Percentiles rank a stretch among this genome's conserved stretches.
Evolutionary conservation across 2,797 vertebrate species (phyloP).

Genomic region (Gila robusta): DNA sequence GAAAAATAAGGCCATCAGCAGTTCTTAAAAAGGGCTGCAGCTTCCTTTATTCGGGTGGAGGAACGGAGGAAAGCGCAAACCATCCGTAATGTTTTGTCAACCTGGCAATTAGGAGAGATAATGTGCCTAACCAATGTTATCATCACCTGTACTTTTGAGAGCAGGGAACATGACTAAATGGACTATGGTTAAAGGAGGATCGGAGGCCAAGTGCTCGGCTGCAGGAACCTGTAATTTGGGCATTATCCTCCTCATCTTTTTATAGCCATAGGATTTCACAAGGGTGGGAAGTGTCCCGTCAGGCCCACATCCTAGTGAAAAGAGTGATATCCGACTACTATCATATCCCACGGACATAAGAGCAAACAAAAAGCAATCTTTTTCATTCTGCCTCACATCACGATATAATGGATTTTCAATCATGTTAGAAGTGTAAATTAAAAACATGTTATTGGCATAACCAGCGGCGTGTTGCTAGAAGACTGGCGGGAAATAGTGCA

Average conservation of each 20-base stretch:
- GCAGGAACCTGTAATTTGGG: constrained; percentile 62
- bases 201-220: constrained; percentile 32
- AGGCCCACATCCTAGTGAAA: constrained; percentile 9
- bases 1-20: constrained; percentile 72
- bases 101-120: constrained; percentile 54
- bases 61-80: constrained; percentile 56
- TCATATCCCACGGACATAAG: neutral
- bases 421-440: neutral
- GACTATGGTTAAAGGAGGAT: neutral
- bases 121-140: constrained; percentile 49
- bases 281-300: constrained; percentile 62
- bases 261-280: constrained; percentile 37
- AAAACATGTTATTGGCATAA: constrained; percentile 35
- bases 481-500: constrained; percentile 69
- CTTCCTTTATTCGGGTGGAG: constrained; percentile 70
- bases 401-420: constrained; percentile 72
- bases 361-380: constrained; percentile 69
- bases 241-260: constrained; percentile 67
- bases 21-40: constrained; percentile 75
- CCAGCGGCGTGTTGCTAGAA: neutral
- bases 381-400: constrained; percentile 48
- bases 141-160: constrained; percentile 35
- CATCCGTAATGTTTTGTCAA: constrained; percentile 54
- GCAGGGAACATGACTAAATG: constrained; percentile 27
- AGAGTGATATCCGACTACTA: neutral